Evolutionary conservation across 1,140 invertebrate species (phyloP).

Genomic region (Lamellibrachia luymesi): DNA sequence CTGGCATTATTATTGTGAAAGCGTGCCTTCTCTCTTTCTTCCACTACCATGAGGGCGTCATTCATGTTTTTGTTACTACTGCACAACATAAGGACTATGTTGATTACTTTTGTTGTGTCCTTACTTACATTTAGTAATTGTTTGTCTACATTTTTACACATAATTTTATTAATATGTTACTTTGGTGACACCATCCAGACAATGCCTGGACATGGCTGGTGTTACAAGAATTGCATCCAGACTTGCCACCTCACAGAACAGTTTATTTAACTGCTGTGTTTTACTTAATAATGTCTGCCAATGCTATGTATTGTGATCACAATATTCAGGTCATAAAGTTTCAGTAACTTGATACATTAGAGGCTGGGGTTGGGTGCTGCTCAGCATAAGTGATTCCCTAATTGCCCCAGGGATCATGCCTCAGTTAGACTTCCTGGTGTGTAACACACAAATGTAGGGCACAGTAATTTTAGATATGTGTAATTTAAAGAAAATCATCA

Average conservation of each 20-base stretch:
- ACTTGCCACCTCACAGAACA: not conserved
- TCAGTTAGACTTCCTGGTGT: too few species aligned
- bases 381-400: not conserved
- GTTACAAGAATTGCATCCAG: not conserved
- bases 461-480: too few species aligned
- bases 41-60: too few species aligned
- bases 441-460: too few species aligned
- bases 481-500: too few species aligned
- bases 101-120: not conserved
- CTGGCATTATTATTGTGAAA: not conserved
- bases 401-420: not conserved
- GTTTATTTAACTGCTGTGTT: not conserved
- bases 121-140: not conserved
- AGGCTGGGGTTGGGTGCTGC: not conserved
- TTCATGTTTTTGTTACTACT: too few species aligned
- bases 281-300: not conserved
- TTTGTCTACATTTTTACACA: not conserved
- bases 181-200: not conserved
- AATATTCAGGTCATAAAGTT: not conserved
- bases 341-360: not conserved
- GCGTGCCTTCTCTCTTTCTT: not conserved
- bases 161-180: too few species aligned
- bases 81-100: not conserved
- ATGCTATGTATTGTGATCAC: not conserved
- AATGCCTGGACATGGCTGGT: not conserved